Base-by-base conservation (phyloP, 2,797 vertebrate genomes). In the Streptopelia turtur region DNA sequence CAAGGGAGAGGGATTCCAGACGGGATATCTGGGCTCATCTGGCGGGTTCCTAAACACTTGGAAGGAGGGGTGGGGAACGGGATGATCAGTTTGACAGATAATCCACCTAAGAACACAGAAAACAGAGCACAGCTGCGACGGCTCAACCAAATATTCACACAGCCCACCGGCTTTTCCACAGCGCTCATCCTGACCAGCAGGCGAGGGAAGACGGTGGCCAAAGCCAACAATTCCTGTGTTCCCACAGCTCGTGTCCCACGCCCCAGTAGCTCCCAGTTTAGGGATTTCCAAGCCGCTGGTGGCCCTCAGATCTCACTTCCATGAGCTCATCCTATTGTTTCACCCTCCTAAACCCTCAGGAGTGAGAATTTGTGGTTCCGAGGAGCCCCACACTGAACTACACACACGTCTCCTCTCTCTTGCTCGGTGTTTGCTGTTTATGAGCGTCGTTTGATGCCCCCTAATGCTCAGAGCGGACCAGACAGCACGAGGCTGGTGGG, bases 41-140 rank as follows among this genome's bases (percentile, higher is more conserved):
- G 57, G 50, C 18, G 2, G 5, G 4, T 49, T 69, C 57, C 87
- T 14, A 11, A 24, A 4, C 3, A 16, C 22, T n/a, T 43, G 30
- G 20, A 7, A 7, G 59, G 41, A 20, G 15, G 9, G 43, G 50
- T 2, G 50, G 39, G 24, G 59, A 17, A 66, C 0, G 1, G 55
- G 33, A 14, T 6, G 68, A 5, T 12, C 4, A 11, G 4, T 70
- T 23, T 6, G 2, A 11, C 33, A 72, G 31, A 13, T 1, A 2
- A 30, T 4, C 57, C 33, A 24, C 59, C 2, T 10, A 4, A 0
- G 0, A 2, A 9, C 6, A 6, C 0, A 0, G 18, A 61, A 47
- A 56, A 33, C 16, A 4, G 11, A 50, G 28, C 30, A 13, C 6
- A 30, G 37, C 17, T 33, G 41, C 55, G 5, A 16, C 1, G 25